Evolutionary conservation across 2,797 vertebrate species (phyloP).

Genomic region (Bucorvus abyssinicus): DNA sequence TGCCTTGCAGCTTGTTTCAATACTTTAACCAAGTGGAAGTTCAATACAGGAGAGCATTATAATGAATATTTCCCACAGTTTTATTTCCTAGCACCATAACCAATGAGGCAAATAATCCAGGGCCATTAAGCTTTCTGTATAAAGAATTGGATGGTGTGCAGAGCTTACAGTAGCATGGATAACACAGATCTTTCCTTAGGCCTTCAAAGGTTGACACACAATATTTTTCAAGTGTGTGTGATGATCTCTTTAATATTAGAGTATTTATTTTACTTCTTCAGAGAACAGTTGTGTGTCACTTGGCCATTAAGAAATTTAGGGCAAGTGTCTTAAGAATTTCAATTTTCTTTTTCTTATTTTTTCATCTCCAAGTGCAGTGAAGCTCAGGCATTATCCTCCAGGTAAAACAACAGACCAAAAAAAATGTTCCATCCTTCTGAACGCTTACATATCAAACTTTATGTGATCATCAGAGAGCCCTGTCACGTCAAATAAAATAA

Average conservation of each 20-base stretch:
- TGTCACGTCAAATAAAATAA: not conserved
- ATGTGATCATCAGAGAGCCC: not conserved
- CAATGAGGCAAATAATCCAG: constrained; percentile 78
- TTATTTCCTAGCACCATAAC: constrained; percentile 71
- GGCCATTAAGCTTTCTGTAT: constrained; percentile 71
- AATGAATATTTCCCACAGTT: constrained; percentile 61
- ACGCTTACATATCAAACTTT: not conserved
- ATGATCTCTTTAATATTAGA: not conserved
- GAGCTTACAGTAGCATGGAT: constrained; percentile 31
- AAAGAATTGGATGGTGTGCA: constrained; percentile 65
- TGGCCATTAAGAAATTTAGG: constrained; percentile 18
- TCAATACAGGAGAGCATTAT: constrained; percentile 53
- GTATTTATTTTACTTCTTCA: constrained; percentile 35
- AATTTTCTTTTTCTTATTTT: not conserved
- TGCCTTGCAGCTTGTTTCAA: constrained; percentile 72
- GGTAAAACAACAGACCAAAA: not conserved
- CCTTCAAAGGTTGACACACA: constrained; percentile 31
- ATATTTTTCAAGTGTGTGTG: constrained; percentile 12
- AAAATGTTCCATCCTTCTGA: not conserved
- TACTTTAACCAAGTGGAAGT: constrained; percentile 61
- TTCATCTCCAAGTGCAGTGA: not conserved
- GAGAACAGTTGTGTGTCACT: not conserved
- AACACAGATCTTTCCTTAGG: constrained; percentile 40
- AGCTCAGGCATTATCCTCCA: not conserved
- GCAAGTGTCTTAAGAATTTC: not conserved